These are phyloP conservation scores for Tetrax tetrax DNA, from an alignment of 2,113 vertebrate genomes.

Conservation along the genomic window DNA sequence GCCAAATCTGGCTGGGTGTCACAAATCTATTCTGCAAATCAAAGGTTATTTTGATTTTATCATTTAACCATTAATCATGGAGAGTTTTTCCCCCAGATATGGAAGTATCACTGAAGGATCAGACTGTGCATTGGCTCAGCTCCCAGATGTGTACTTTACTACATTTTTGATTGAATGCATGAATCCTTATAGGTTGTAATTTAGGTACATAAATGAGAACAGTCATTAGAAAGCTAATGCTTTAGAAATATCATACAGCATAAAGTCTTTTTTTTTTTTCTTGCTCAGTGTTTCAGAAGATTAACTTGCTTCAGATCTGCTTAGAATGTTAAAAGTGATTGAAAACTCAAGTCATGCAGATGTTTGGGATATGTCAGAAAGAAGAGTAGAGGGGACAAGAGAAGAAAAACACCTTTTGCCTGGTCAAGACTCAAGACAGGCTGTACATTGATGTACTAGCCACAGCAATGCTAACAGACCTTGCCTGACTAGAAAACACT, in stretches of 20 bases:
- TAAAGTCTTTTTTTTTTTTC: background rate
- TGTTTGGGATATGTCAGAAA: background rate
- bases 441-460: accelerated
- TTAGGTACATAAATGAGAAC: background rate
- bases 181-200: background rate
- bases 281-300: background rate
- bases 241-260: background rate
- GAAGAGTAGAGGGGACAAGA: background rate
- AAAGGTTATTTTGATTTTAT: background rate
- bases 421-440: background rate
- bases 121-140: background rate
- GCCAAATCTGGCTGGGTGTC: background rate
- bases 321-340: background rate
- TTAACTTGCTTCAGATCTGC: background rate
- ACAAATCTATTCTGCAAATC: background rate
- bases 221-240: background rate
- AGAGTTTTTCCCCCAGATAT: background rate
- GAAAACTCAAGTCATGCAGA: background rate
- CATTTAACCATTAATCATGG: background rate
- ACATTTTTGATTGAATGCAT: background rate
- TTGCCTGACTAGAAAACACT: background rate
- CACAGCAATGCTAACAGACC: background rate
- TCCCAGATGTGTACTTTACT: background rate
- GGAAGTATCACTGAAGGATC: background rate
- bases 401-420: background rate